These are phyloP conservation scores for Astyanax mexicanus DNA, from an alignment of 2,797 vertebrate species.

Conservation along the genomic window DNA sequence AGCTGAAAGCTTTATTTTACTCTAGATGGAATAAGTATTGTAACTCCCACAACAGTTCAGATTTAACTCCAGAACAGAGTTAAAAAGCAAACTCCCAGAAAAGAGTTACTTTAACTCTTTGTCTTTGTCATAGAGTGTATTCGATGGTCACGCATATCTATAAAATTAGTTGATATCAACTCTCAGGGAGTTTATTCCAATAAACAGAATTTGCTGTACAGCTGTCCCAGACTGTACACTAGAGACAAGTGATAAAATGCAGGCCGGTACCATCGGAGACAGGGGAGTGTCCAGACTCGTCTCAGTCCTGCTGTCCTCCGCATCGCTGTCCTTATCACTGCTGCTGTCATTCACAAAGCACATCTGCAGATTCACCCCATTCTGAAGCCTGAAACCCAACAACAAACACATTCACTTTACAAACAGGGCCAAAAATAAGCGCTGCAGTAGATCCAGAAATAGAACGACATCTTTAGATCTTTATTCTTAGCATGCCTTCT, in stretches of 20 bases:
- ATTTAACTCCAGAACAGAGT: too few species aligned
- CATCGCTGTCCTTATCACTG: slow-evolving; percentile 97
- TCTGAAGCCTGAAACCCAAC: slow-evolving; percentile 80
- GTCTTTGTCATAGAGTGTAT: too few species aligned
- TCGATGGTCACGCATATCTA: too few species aligned
- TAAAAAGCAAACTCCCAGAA: too few species aligned
- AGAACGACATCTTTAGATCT: not conserved
- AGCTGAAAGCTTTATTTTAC: too few species aligned
- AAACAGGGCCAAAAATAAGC: not conserved
- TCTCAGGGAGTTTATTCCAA: too few species aligned
- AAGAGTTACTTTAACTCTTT: too few species aligned
- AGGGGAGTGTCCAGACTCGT: slow-evolving; percentile 94
- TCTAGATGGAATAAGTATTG: too few species aligned
- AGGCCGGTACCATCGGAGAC: slow-evolving; percentile 87
- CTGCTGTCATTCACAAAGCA: slow-evolving; percentile 97
- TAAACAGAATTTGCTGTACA: too few species aligned
- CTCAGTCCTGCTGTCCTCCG: slow-evolving; percentile 95
- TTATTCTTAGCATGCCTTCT: not conserved
- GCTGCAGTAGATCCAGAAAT: not conserved
- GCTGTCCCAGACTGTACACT: too few species aligned
- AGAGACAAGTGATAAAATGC: not conserved
- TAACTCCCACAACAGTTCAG: too few species aligned
- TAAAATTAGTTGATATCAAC: too few species aligned
- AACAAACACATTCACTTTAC: not conserved
- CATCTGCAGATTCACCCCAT: slow-evolving; percentile 95